phyloP scores from a whole-genome alignment of 2,888 invertebrate species.

The Leptopterna dolabrata region DNA sequence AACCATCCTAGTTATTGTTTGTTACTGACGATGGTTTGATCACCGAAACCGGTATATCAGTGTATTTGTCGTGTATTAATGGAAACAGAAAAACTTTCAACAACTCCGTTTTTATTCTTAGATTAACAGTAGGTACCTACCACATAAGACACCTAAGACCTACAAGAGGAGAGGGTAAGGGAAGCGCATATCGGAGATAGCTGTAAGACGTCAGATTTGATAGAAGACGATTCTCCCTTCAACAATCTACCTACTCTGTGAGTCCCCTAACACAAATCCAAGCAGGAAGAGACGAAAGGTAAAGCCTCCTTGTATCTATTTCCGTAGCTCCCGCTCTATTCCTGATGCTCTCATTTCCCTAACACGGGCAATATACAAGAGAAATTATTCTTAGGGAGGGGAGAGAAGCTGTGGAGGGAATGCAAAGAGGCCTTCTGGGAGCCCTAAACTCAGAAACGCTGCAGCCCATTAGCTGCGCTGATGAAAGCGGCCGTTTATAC shows the following conservation, averaged over 20 bases:
- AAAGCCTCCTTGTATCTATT: constrained; percentile 36
- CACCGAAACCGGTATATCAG: too few species aligned
- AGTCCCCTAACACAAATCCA: constrained; percentile 19
- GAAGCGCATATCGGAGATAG: too few species aligned
- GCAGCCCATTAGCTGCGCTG: constrained; percentile 46
- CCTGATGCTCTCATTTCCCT: constrained; percentile 41
- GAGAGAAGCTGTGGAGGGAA: not conserved
- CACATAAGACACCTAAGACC: too few species aligned
- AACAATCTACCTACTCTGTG: not conserved
- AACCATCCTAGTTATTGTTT: too few species aligned
- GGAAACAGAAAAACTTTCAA: too few species aligned
- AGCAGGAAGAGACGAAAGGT: constrained; percentile 27
- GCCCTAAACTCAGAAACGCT: constrained; percentile 23
- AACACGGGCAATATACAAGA: constrained; percentile 46
- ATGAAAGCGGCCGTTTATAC: constrained; percentile 40
- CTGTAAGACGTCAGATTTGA: not conserved
- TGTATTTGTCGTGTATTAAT: too few species aligned
- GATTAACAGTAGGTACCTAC: too few species aligned
- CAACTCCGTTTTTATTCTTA: too few species aligned
- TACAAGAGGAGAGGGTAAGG: too few species aligned
- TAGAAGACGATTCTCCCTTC: not conserved
- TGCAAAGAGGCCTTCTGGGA: not conserved
- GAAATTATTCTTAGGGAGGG: not conserved
- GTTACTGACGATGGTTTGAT: too few species aligned
- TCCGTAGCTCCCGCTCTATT: constrained; percentile 31